These are phyloP conservation scores for Xyrichtys novacula DNA, from an alignment of 2,797 vertebrate genomes.

Conservation along the genomic window DNA sequence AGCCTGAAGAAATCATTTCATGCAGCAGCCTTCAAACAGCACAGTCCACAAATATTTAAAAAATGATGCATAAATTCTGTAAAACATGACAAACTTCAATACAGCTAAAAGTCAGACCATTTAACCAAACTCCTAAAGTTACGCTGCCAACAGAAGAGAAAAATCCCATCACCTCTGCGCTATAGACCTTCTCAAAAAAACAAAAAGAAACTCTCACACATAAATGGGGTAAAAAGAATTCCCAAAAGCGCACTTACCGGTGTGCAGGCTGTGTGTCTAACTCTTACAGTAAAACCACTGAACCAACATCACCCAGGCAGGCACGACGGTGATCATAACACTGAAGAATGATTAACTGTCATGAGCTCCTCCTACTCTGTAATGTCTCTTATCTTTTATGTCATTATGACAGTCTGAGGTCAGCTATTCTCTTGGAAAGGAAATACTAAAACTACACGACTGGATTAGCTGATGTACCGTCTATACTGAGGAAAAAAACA, in stretches of 20 bases:
- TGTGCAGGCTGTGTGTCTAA: constrained; percentile 11
- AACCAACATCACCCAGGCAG: neutral
- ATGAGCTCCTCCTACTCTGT: constrained; percentile 1
- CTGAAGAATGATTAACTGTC: constrained; percentile 63
- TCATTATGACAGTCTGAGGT: neutral
- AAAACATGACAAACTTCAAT: neutral
- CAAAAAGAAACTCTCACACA: neutral
- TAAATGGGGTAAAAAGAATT: neutral
- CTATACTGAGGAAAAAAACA: neutral
- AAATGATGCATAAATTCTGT: neutral
- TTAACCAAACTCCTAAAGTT: neutral
- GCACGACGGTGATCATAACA: neutral
- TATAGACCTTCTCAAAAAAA: neutral
- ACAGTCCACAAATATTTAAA: neutral
- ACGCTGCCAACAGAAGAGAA: neutral
- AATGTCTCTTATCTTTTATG: neutral
- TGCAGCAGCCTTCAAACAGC: neutral
- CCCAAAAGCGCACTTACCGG: constrained; percentile 23
- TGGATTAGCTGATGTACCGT: too few relatives aligned
- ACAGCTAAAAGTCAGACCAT: neutral
- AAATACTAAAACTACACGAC: neutral
- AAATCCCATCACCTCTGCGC: too few relatives aligned
- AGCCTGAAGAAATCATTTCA: neutral
- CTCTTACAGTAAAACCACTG: neutral
- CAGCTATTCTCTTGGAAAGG: neutral